Evolutionary conservation across 2,888 invertebrate species (phyloP), one percentile per base, ranked within the genome.

Genomic region (Thalpophila matura): DNA sequence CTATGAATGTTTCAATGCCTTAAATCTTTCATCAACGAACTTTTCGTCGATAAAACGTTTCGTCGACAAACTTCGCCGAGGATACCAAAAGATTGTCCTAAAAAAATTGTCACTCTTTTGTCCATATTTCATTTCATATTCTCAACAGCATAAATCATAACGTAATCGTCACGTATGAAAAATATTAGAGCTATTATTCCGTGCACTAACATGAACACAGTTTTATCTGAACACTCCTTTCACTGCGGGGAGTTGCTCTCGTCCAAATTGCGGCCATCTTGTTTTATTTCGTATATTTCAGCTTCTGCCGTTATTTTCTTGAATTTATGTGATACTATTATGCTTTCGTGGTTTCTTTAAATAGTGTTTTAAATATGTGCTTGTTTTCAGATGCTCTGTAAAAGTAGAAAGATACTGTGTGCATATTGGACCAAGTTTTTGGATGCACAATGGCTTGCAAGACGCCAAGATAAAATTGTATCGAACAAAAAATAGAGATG

Each of bases 251-350:
- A 49, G 69, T 68, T 79, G 81, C 82, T 81, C 79, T 82, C 76
- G 69, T 70, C 56, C 58, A 80, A 83, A 83, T 80, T 77, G 79
- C 78, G 45, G 65, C 77, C 77, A 83, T 83, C 80, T 79, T 80
- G 77, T 75, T 80, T 78, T 76, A 80, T 78, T 81, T 78, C 55
- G 51, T 43, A 58, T 51, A 59, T 64, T 65, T 68, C 55, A 49
- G 33, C 43, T 43, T 22, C 9, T 43, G 5, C 14, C 31, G 38
- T 33, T 58, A 24, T 22, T 1, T 14, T 16, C 16, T 22, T 26
- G 24, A n/a, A 20, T 18, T 57, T 42, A 29, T 24, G 29, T 35
- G 4, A 14, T 20, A n/a, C n/a, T n/a, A 24, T 9, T 7, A 0
- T 1, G 6, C 1, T 54, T 22, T 12, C 4, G 16, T n/a, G 10